Evolutionary conservation across 1,140 invertebrate species (phyloP), one percentile per base, ranked within the genome.

Genomic region (Cylas formicarius): DNA sequence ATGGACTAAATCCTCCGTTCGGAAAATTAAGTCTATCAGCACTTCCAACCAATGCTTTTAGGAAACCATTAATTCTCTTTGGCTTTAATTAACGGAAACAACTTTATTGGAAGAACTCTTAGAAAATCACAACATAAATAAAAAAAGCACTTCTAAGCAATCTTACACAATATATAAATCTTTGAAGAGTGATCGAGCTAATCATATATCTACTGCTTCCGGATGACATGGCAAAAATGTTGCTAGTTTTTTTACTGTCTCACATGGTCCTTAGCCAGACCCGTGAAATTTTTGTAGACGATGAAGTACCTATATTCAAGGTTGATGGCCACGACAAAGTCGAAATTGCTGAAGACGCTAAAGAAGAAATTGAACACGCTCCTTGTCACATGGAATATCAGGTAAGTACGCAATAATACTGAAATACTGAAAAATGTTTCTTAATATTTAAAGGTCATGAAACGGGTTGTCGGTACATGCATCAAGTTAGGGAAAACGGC

Each of bases 381-480:
- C 40, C 50, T 26, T 61, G 58, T 37, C 56, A 61, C 37, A 53
- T 62, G 33, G 60, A 64, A 41, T 60, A 58, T 51, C 51, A 57
- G 39, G 56, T 63, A 50, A 48, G 19, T 47, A 22, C 42, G 28
- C 23, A 20, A 50, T 24, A 14, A 23, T 44, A 35, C 36, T 38
- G 6, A 11, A 26, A 46, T 32, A 13, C 4, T 37, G n/a, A 18
- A 18, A 19, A n/a, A 35, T 5, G 13, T 6, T 35, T 19, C 24
- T 9, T 21, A 11, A 21, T 23, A 22, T 39, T 39, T 26, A 6
- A 43, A 61, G 52, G 58, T 65, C n/a, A 61, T 62, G 48, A 67
- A 67, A 49, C 43, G 61, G 33, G 55, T 61, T 11, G 40, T 57
- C 14, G 67, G 67, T 16, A 58, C 55, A 14, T 69, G 67, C 40